Conservation (phyloP, 2,888 invertebrate species). For the Mellilla xanthometata region DNA sequence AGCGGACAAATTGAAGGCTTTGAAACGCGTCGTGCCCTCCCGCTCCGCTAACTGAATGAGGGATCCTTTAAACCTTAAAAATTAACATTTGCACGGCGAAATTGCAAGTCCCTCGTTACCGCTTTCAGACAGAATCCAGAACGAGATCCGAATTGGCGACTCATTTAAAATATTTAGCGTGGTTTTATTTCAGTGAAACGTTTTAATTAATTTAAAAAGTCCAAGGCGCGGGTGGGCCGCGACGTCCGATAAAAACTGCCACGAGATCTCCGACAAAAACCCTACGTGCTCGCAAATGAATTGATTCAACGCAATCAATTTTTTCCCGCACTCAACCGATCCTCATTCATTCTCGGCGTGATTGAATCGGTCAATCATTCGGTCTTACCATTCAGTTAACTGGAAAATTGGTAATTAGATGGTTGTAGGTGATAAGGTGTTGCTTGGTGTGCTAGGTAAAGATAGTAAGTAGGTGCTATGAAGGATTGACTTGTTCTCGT, state of each 20-base stretch:
- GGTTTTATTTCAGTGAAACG: constrained; percentile 4
- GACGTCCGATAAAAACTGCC: constrained; percentile 42
- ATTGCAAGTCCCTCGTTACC: constrained; percentile 22
- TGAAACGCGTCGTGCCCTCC: constrained; percentile 46
- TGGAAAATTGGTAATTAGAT: constrained; percentile 80
- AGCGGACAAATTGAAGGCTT: constrained; percentile 60
- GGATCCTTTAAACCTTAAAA: constrained; percentile 29
- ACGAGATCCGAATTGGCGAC: constrained; percentile 8
- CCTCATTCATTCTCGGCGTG: constrained; percentile 63
- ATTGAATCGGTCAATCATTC: constrained; percentile 78
- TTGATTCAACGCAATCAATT: constrained; percentile 74
- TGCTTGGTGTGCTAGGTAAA: constrained; percentile 37
- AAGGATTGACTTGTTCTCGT: constrained; percentile 19
- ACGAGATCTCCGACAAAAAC: constrained; percentile 67
- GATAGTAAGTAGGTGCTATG: constrained; percentile 39
- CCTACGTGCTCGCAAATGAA: constrained; percentile 61
- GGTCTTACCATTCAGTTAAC: constrained; percentile 74
- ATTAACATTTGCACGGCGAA: constrained; percentile 29
- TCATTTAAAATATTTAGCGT: constrained; percentile 14
- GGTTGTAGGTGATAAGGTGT: constrained; percentile 65
- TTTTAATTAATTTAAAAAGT: constrained; percentile 9
- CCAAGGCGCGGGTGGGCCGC: constrained; percentile 7
- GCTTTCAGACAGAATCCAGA: constrained; percentile 11
- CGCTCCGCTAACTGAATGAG: constrained; percentile 39
- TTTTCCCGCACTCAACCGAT: constrained; percentile 55